Conservation (phyloP, 2,797 vertebrate species). For the Pygocentrus nattereri region DNA sequence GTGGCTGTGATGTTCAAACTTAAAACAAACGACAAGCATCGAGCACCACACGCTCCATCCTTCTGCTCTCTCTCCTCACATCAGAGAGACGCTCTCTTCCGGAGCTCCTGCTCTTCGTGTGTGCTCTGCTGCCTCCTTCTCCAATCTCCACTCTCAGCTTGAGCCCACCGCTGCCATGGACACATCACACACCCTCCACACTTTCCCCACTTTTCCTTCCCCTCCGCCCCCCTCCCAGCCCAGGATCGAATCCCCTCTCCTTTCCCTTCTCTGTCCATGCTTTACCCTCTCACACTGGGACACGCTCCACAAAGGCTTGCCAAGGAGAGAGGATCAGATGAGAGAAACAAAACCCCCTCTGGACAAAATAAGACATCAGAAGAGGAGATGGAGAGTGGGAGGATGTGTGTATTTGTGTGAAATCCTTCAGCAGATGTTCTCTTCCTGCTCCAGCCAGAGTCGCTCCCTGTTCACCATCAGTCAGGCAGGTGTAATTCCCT, state of each 20-base stretch:
- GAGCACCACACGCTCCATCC: slow-evolving; percentile 53
- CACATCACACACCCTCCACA: slow-evolving; percentile 65
- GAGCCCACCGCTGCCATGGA: slow-evolving; percentile 75
- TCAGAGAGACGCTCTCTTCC: slow-evolving; percentile 56
- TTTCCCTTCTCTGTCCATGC: slow-evolving; percentile 38
- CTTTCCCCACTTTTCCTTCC: neutral
- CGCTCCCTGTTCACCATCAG: neutral
- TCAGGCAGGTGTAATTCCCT: slow-evolving; percentile 22
- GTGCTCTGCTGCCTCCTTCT: slow-evolving; percentile 74
- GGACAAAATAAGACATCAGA: slow-evolving; percentile 47
- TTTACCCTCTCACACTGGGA: slow-evolving; percentile 47
- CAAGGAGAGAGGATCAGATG: slow-evolving; percentile 39
- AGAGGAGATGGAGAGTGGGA: neutral
- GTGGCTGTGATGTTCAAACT: slow-evolving; percentile 64
- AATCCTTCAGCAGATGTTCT: slow-evolving; percentile 42
- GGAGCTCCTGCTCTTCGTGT: slow-evolving; percentile 66
- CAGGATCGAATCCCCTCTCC: slow-evolving; percentile 50
- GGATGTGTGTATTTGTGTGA: slow-evolving; percentile 14
- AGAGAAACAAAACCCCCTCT: slow-evolving; percentile 46
- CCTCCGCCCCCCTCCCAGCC: slow-evolving; percentile 5
- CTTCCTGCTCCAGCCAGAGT: slow-evolving; percentile 31
- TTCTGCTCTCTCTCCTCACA: slow-evolving; percentile 45
- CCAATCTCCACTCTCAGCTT: slow-evolving; percentile 79
- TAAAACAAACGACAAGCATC: slow-evolving; percentile 42
- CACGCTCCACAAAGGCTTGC: slow-evolving; percentile 34